Evolutionary conservation across 2,888 invertebrate genomes (phyloP), one percentile per base, ranked within the genome.

Genomic region (Leptura quadrifasciata): DNA sequence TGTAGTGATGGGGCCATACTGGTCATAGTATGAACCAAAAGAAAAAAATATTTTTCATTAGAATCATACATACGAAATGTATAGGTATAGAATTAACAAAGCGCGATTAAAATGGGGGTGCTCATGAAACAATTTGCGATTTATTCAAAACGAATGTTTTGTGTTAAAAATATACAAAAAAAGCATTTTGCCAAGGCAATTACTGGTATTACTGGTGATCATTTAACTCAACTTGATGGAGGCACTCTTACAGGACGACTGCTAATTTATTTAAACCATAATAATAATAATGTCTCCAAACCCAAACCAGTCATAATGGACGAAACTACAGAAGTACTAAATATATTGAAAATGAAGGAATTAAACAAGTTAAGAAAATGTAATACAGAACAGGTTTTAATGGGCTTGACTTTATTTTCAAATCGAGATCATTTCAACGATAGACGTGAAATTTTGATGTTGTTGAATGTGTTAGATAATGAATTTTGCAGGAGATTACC

Each of bases 401-500:
- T 64, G 15, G 68, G 75, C 21, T 72, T 83, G 31, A 79, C 61
- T 39, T 60, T 54, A 18, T 76, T 84, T 67, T 75, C 72, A 58
- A 63, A 81, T 72, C 27, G 64, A 60, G 72, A 73, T 2, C 24
- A 74, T 60, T 15, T 80, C 4, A 58, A 61, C 55, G 79, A 78
- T 58, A 77, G 78, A 72, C 70, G 75, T 24, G 78, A 84, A 74
- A 83, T 84, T 55, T 73, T 81, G 12, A 82, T 76, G 69, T 75
- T 86, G 47, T 68, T 88, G 20, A 80, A 85, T 63, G 61, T 79
- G 57, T 76, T 89, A 39, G 89, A 89, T 80, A 69, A 73, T n/a
- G 86, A 87, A 84, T 89, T 87, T 79, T 85, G 84, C 73, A 75
- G 78, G 35, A 83, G 85, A 78, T 64, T 87, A 57, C 67, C 81